Evolutionary conservation across 2,113 vertebrate genomes (phyloP).

Genomic region (Oxygymnocypris stewartii): DNA sequence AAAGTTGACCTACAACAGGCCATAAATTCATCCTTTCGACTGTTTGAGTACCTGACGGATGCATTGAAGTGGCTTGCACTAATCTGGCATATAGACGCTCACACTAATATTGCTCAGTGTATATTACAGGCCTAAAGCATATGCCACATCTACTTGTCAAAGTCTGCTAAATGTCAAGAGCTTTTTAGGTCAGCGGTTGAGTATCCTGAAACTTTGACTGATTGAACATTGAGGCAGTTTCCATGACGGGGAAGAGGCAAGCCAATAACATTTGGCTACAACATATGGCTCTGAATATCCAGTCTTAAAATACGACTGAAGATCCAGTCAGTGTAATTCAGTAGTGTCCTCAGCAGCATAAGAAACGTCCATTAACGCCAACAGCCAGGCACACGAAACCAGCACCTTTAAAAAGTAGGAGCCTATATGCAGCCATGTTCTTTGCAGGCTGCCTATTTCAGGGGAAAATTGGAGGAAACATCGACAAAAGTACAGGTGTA

Average conservation of each 20-base stretch:
- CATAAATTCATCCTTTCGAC: conserved; percentile 41
- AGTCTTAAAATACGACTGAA: conserved; percentile 38
- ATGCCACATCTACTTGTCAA: conserved; percentile 45
- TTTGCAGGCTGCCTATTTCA: conserved; percentile 51
- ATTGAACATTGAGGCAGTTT: conserved; percentile 57
- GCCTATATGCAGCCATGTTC: conserved; percentile 44
- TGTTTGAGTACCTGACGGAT: conserved; percentile 53
- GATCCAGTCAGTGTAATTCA: conserved; percentile 47
- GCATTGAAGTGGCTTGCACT: conserved; percentile 42
- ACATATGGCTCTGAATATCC: conserved; percentile 57
- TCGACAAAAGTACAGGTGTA: conserved; percentile 37
- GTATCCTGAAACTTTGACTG: conserved; percentile 52
- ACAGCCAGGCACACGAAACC: conserved; percentile 52
- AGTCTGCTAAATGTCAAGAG: conserved; percentile 43
- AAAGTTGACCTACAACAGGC: conserved; percentile 32
- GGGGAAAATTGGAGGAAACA: conserved; percentile 36
- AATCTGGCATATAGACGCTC: conserved; percentile 39
- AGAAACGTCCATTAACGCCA: conserved; percentile 50
- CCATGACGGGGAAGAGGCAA: conserved; percentile 56
- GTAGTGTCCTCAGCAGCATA: conserved; percentile 55
- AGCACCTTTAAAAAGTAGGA: conserved; percentile 54
- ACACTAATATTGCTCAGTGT: conserved; percentile 58
- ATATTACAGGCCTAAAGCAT: conserved; percentile 57
- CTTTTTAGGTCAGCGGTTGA: conserved; percentile 41
- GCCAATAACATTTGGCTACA: conserved; percentile 55